phyloP scores from a whole-genome alignment of 2,888 invertebrate genomes.

The Folsomia candida region DNA sequence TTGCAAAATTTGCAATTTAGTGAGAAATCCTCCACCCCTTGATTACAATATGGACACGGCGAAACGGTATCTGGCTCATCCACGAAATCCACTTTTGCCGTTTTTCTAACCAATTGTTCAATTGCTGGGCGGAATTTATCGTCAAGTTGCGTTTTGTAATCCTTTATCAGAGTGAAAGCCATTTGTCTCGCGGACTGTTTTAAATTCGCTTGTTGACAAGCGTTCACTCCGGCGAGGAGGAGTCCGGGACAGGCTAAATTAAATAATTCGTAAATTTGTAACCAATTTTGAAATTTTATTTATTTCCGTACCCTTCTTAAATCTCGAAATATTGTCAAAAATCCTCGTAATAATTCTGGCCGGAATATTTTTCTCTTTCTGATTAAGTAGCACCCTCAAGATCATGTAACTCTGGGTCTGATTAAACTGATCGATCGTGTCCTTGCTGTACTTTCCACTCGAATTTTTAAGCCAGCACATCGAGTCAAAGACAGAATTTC shows the following conservation, averaged over 20 bases:
- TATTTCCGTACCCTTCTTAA: background rate
- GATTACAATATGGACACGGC: background rate
- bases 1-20: background rate
- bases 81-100: background rate
- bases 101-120: constrained; percentile 6
- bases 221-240: background rate
- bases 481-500: background rate
- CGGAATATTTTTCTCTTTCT: background rate
- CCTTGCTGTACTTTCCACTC: background rate
- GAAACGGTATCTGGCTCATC: background rate
- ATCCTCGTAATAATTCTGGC: background rate
- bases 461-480: background rate
- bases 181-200: background rate
- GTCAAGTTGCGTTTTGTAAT: background rate
- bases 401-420: background rate
- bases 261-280: no score
- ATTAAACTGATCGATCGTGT: background rate
- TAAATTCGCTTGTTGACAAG: background rate
- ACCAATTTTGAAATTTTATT: background rate
- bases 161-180: background rate
- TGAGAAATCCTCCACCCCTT: background rate
- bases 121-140: background rate
- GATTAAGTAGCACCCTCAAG: background rate
- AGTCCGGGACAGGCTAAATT: constrained; percentile 5
- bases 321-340: background rate